Base-by-base conservation (phyloP, 2,797 vertebrate genomes). In the Ispidina lecontei region DNA sequence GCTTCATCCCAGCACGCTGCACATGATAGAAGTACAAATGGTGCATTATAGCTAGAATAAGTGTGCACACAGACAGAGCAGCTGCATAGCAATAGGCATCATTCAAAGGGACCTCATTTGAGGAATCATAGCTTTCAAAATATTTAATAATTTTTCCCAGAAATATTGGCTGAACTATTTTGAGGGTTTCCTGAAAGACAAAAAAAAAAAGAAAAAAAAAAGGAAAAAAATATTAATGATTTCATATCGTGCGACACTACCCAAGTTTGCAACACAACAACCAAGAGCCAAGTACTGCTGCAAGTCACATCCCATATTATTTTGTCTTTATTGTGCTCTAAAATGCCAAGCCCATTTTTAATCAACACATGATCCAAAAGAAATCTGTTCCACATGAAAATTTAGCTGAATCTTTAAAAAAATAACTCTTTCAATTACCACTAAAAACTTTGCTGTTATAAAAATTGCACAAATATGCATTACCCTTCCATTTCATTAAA, bases 21-120 rank as follows among this genome's bases (percentile, higher is more conserved):
- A 99, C 98, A 1, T 98, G 96, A 68, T 98, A 99, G 88, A 98
- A 99, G 96, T 99, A 99, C 10, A 99, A 91, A 55, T 99, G 98
- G 31, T 99, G 98, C 52, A 98, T 76, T 41, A 98, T 47, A 5
- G 98, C 98, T 75, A 99, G 87, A 7, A 96, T 26, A 3, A 99
- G 94, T 0, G 98, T 97, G 71, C 98, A 98, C 33, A 98, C 16
- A 6, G 98, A 98, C 81, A 99, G 94, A 13, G 97, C 98, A 3
- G 97, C 95, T 15, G 98, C 97, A 1, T 98, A 98, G 47, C 43
- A 86, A 4, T 98, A 99, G 1, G 97, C 98, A 35, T 64, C 43
- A 15, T 90, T 52, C 72, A 98, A 96, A 67, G 68, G 92, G 1
- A 9, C 31, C 5, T 85, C 56, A 65, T 98, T 22, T 4, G 87